Evolutionary conservation across 2,888 invertebrate genomes (phyloP).

Genomic region (Tridacna gigas): DNA sequence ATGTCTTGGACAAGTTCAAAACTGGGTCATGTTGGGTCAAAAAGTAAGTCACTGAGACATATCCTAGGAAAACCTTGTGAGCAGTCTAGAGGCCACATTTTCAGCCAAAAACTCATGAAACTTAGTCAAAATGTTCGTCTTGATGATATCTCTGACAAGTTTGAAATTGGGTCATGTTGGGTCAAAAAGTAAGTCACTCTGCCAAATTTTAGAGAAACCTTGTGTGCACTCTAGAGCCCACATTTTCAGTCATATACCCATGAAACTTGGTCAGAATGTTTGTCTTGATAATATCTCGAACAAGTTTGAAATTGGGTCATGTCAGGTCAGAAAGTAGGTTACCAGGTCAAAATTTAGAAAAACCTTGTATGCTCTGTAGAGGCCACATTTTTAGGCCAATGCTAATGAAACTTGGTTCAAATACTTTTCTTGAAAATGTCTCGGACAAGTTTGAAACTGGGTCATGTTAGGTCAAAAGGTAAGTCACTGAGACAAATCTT

Average conservation of each 20-base stretch:
- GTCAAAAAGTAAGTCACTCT: not conserved
- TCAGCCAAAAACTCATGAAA: not conserved
- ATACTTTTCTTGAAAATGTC: not conserved
- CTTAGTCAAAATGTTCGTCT: not conserved
- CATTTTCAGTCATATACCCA: not conserved
- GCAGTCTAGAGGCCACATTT: not conserved
- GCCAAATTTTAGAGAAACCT: not conserved
- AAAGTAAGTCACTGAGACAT: not conserved
- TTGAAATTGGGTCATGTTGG: not conserved
- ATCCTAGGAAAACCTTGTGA: not conserved
- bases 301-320: not conserved
- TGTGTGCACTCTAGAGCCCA: not conserved
- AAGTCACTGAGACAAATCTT: not conserved
- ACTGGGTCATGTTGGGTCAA: not conserved
- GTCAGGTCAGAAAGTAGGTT: not conserved
- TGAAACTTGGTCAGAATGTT: not conserved
- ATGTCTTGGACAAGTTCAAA: not conserved
- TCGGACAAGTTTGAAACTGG: not conserved
- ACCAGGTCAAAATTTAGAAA: not conserved
- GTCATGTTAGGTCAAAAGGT: not conserved
- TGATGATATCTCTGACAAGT: not conserved
- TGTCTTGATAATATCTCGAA: not conserved
- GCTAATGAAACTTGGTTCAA: not conserved
- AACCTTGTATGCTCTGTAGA: not conserved
- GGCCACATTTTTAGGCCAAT: not conserved